These are phyloP conservation scores for Chelonus formosanus DNA, from an alignment of 2,888 invertebrate species.

Conservation along the genomic window DNA sequence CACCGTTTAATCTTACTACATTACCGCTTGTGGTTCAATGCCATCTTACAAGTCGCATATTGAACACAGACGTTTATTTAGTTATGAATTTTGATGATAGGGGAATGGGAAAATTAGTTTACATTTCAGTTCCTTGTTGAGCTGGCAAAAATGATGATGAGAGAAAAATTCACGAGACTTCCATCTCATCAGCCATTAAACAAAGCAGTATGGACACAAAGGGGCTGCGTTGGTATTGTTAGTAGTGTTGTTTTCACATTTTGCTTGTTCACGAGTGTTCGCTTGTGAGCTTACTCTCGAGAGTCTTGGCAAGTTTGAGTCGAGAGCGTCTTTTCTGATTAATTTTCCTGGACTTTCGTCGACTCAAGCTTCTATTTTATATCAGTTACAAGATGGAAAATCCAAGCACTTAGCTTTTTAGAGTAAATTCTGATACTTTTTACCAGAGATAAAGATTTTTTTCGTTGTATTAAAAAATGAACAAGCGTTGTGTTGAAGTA, in stretches of 20 bases:
- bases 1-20: constrained; percentile 23
- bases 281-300: constrained; percentile 15
- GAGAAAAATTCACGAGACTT: constrained; percentile 42
- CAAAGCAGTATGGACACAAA: constrained; percentile 58
- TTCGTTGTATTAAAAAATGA: neutral
- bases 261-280: constrained; percentile 18
- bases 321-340: constrained; percentile 57
- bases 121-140: neutral
- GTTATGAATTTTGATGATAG: neutral
- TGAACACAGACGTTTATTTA: constrained; percentile 13
- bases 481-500: too few relatives aligned
- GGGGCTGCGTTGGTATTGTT: constrained; percentile 52
- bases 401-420: neutral
- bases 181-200: constrained; percentile 63
- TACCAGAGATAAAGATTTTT: neutral
- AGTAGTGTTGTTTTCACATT: constrained; percentile 27
- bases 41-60: neutral
- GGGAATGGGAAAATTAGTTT: constrained; percentile 10
- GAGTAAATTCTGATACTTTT: neutral
- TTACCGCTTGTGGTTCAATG: constrained; percentile 6
- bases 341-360: constrained; percentile 50
- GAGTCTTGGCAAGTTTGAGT: constrained; percentile 39
- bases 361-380: constrained; percentile 22
- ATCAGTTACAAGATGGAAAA: neutral
- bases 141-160: neutral